Conservation (phyloP, 2,888 invertebrate genomes). For the Chalcosyrphus nemorum region DNA sequence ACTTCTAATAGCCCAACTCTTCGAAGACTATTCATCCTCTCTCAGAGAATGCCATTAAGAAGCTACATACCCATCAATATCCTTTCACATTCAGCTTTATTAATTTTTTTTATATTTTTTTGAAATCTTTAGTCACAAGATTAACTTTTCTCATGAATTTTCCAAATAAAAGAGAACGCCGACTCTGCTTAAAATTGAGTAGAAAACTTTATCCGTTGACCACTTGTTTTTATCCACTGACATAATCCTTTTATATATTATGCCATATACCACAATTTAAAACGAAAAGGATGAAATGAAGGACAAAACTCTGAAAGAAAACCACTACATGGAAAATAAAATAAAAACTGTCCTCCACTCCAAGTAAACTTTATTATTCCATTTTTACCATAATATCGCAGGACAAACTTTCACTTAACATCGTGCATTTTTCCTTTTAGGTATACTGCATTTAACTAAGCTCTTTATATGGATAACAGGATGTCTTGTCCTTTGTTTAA, state of each 20-base stretch:
- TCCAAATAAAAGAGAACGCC: not conserved
- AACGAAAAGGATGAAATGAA: not conserved
- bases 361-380: conserved; percentile 43
- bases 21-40: too few relatives aligned
- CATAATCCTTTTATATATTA: conserved; percentile 61
- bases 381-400: conserved; percentile 51
- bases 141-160: conserved; percentile 37
- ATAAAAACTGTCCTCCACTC: conserved; percentile 10
- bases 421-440: conserved; percentile 17
- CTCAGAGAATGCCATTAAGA: too few relatives aligned
- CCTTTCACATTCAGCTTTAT: too few relatives aligned
- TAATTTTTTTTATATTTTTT: too few relatives aligned
- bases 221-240: conserved; percentile 63
- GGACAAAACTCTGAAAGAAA: not conserved
- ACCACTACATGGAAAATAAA: conserved; percentile 11
- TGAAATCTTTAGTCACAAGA: conserved; percentile 12
- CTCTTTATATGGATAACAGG: not conserved
- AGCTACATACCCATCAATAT: too few relatives aligned
- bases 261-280: conserved; percentile 16
- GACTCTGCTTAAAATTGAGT: conserved; percentile 35
- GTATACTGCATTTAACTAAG: conserved; percentile 1
- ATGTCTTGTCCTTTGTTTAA: not conserved
- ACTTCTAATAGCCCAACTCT: too few relatives aligned
- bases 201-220: conserved; percentile 60
- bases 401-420: conserved; percentile 57